These are phyloP conservation scores for Dipodomys stephensi DNA, from an alignment of 2,113 vertebrate genomes.

Conservation along the genomic window DNA sequence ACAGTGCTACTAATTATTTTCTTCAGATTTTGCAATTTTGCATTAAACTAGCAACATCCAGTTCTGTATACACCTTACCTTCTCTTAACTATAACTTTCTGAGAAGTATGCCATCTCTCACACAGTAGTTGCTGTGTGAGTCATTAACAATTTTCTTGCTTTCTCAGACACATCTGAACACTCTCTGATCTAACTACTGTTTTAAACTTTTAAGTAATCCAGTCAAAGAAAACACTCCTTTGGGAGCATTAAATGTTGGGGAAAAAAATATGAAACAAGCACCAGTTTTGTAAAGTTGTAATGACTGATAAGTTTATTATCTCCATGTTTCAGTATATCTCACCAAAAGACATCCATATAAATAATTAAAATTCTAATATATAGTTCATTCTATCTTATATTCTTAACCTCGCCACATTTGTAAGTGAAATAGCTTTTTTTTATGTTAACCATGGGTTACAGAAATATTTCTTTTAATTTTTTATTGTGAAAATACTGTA, in stretches of 20 bases:
- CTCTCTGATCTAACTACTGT: slow-evolving; percentile 10
- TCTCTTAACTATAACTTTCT: slow-evolving; percentile 1
- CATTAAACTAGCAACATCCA: background rate
- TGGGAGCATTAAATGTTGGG: background rate
- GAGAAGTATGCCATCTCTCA: slow-evolving; percentile 3
- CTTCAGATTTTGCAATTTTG: background rate
- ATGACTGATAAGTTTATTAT: background rate
- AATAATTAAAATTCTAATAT: slow-evolving; percentile 19
- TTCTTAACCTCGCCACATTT: slow-evolving; percentile 39
- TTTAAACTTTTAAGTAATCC: slow-evolving; percentile 49
- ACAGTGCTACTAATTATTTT: background rate
- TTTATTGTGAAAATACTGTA: no score
- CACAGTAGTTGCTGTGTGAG: background rate
- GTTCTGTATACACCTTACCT: background rate
- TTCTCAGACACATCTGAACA: slow-evolving; percentile 56
- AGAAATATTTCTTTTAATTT: no score
- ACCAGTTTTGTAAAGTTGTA: background rate
- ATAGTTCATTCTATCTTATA: slow-evolving; percentile 11
- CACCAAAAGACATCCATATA: background rate
- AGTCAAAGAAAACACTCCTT: slow-evolving; percentile 13
- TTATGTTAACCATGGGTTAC: no score
- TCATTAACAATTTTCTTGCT: background rate
- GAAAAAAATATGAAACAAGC: background rate
- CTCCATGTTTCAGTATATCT: background rate
- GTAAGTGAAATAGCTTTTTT: slow-evolving; percentile 12